Conservation (phyloP, 2,113 vertebrate species). For the Garra rufa region DNA sequence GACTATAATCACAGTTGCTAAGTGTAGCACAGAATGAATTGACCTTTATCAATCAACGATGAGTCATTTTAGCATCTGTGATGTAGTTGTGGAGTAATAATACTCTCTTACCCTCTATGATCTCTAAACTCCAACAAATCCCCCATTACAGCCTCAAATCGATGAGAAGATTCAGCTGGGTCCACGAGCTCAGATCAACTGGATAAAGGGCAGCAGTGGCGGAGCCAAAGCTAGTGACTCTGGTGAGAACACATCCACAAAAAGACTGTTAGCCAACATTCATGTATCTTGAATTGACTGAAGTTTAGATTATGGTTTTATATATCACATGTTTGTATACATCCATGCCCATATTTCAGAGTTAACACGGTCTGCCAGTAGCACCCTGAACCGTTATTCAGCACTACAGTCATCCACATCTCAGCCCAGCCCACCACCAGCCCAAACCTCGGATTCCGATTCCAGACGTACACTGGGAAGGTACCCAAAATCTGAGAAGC, state of each 20-base stretch:
- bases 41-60: not conserved
- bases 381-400: slow-evolving; percentile 93
- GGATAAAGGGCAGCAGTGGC: slow-evolving; percentile 98
- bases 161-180: slow-evolving; percentile 99
- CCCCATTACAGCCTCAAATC: slow-evolving; percentile 86
- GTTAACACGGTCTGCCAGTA: slow-evolving; percentile 83
- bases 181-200: slow-evolving; percentile 93
- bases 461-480: slow-evolving; percentile 86
- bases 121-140: not conserved
- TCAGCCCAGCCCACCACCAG: slow-evolving; percentile 76
- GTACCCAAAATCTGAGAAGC: slow-evolving; percentile 65
- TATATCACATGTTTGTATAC: not conserved
- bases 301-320: not conserved
- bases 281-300: not conserved
- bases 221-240: slow-evolving; percentile 94
- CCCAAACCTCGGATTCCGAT: slow-evolving; percentile 84
- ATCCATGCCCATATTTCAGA: slow-evolving; percentile 72
- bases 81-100: not conserved
- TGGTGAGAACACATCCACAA: slow-evolving; percentile 74
- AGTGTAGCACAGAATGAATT: not conserved
- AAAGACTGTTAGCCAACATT: not conserved
- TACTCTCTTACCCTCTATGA: not conserved
- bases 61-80: not conserved
- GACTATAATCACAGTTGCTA: not conserved
- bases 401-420: slow-evolving; percentile 82